phyloP scores from a whole-genome alignment of 2,113 vertebrate genomes.

The Ellobius talpinus region DNA sequence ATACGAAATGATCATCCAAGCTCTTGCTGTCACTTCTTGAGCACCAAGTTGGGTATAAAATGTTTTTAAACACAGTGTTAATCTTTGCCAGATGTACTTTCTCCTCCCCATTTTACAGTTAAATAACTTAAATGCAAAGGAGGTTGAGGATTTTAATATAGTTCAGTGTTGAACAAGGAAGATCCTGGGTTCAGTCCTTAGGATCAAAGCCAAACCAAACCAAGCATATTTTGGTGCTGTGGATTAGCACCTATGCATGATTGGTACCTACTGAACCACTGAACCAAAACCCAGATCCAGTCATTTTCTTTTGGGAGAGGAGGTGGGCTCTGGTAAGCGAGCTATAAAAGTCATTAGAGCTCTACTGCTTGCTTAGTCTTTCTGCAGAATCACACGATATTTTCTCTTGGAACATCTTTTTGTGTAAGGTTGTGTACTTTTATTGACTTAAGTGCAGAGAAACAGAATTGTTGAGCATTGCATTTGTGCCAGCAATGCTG shows the following conservation, averaged over 20 bases:
- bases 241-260: neutral
- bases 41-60: constrained; percentile 20
- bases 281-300: neutral
- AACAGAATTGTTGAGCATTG: constrained; percentile 50
- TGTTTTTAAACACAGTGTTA: constrained; percentile 38
- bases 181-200: neutral
- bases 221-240: neutral
- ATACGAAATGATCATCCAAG: neutral
- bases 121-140: constrained; percentile 11
- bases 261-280: neutral
- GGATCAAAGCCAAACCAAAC: neutral
- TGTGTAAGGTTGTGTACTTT: constrained; percentile 34
- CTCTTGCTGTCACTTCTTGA: constrained; percentile 48
- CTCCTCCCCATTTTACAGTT: constrained; percentile 32
- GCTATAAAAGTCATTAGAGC: neutral
- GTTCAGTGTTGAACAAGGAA: neutral
- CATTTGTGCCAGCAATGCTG: constrained; percentile 48
- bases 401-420: constrained; percentile 23
- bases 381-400: neutral
- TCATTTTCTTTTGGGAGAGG: constrained; percentile 16
- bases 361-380: neutral
- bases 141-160: neutral
- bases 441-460: constrained; percentile 20
- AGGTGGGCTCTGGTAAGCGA: constrained; percentile 10
- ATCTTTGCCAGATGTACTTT: neutral